Percentiles rank a stretch among this genome's conserved stretches.
Evolutionary conservation across 2,888 invertebrate genomes (phyloP).

Genomic region (Mechanitis messenoides): DNA sequence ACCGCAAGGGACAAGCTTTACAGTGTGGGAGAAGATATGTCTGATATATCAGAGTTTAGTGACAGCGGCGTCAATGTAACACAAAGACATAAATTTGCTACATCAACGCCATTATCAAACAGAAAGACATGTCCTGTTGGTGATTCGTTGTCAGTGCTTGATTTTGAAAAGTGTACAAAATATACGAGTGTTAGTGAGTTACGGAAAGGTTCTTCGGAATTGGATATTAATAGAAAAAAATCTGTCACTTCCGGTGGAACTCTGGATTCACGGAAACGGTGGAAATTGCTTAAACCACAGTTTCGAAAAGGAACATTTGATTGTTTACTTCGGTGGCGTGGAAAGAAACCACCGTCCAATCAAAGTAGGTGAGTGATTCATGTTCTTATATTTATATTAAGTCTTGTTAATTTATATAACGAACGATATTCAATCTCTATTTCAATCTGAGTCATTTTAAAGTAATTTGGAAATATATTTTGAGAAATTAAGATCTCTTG

Average conservation of each 20-base stretch:
- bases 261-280: conserved; percentile 55
- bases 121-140: conserved; percentile 55
- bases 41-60: conserved; percentile 42
- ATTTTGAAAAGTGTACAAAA: conserved; percentile 58
- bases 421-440: neutral
- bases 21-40: conserved; percentile 55
- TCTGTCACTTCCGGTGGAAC: conserved; percentile 48
- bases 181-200: conserved; percentile 52
- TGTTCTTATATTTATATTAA: conserved; percentile 9
- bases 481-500: neutral
- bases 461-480: neutral
- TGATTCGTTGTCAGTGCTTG: conserved; percentile 51
- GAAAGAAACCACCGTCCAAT: conserved; percentile 50
- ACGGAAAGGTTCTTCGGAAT: conserved; percentile 61
- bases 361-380: conserved; percentile 55
- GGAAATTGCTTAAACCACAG: conserved; percentile 58
- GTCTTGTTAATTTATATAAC: neutral
- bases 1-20: conserved; percentile 45
- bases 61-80: conserved; percentile 58
- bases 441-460: neutral
- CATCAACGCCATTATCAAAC: conserved; percentile 62
- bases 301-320: conserved; percentile 65
- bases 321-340: conserved; percentile 65
- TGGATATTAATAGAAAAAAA: conserved; percentile 55
- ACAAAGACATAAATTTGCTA: conserved; percentile 47